Evolutionary conservation across 2,888 invertebrate genomes (phyloP).

Genomic region (Apoderus coryli): DNA sequence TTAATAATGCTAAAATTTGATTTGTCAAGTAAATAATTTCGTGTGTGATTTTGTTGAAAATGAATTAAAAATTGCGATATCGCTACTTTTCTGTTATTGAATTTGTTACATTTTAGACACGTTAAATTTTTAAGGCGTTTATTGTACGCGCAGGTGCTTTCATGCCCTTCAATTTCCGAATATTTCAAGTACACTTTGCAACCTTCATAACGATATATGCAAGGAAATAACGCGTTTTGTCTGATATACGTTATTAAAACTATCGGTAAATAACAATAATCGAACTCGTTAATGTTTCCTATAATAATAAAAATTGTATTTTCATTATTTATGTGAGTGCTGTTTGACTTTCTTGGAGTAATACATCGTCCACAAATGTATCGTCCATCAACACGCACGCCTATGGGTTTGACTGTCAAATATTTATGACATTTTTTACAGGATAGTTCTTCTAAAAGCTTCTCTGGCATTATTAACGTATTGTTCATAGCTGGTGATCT

Average conservation of each 20-base stretch:
- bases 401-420: conserved; percentile 10
- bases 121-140: conserved; percentile 5
- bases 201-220: conserved; percentile 10
- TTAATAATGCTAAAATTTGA: neutral
- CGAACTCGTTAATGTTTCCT: conserved; percentile 1
- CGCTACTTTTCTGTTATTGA: conserved; percentile 8
- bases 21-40: neutral
- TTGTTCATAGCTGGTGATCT: too few relatives aligned
- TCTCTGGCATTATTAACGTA: conserved; percentile 8
- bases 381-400: conserved; percentile 5
- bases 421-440: conserved; percentile 10
- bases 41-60: conserved; percentile 5
- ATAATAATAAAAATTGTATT: neutral
- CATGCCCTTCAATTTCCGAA: conserved; percentile 8
- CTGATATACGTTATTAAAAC: conserved; percentile 5
- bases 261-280: conserved; percentile 8
- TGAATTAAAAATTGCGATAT: conserved; percentile 9
- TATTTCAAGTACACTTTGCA: conserved; percentile 6
- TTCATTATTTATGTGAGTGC: neutral
- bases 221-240: conserved; percentile 8
- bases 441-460: conserved; percentile 6
- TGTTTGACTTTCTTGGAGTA: too few relatives aligned
- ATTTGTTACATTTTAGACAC: conserved; percentile 7
- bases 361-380: conserved; percentile 11
- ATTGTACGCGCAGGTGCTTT: conserved; percentile 8